Conservation (phyloP, 1,140 invertebrate genomes). For the Drosophila serrata region DNA sequence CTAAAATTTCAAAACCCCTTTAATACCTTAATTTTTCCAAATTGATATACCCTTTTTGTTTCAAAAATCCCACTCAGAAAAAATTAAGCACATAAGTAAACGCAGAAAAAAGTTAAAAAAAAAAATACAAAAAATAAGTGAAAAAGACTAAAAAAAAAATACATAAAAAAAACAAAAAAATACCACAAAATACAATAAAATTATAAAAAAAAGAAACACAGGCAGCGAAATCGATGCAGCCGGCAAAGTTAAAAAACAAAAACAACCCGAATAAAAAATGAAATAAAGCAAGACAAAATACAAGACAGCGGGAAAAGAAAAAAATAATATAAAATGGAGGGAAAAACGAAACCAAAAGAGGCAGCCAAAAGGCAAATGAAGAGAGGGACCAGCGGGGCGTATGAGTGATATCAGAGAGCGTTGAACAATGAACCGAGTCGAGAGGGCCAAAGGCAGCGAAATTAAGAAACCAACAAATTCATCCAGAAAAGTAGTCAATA, state of each 20-base stretch:
- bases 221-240: constrained; percentile 72
- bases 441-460: constrained; percentile 57
- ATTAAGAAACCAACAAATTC: constrained; percentile 84
- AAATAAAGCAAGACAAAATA: constrained; percentile 32
- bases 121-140: constrained; percentile 34
- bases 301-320: constrained; percentile 1
- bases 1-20: not conserved
- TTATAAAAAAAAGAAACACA: constrained; percentile 70
- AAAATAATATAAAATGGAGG: not conserved
- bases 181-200: constrained; percentile 62
- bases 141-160: too few species aligned
- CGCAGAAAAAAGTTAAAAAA: constrained; percentile 21
- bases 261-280: constrained; percentile 38
- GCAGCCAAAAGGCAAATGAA: constrained; percentile 28
- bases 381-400: constrained; percentile 56
- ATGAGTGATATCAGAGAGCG: constrained; percentile 72
- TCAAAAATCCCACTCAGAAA: constrained; percentile 4
- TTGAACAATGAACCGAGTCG: constrained; percentile 45
- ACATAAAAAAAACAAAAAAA: constrained; percentile 6
- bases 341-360: constrained; percentile 51
- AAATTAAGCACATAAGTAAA: constrained; percentile 80
- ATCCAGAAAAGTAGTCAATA: constrained; percentile 84
- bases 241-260: constrained; percentile 56
- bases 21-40: not conserved
- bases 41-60: not conserved